Conservation (phyloP, 2,797 vertebrate species). For the Champsocephalus gunnari region DNA sequence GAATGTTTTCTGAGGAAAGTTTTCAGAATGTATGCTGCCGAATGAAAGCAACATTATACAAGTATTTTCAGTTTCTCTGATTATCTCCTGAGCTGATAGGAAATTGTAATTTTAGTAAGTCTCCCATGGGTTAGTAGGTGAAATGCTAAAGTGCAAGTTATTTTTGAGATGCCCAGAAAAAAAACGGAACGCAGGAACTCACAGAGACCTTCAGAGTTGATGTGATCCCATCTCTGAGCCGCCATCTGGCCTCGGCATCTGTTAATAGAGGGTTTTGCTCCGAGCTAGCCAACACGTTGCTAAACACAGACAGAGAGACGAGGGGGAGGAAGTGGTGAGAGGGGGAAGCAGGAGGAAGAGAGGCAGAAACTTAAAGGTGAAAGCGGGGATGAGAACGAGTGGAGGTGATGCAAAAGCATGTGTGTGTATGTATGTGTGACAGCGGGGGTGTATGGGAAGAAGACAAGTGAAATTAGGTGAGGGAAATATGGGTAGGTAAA, state of each 20-base stretch:
- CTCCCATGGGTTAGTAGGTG: slow-evolving; percentile 46
- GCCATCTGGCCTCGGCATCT: slow-evolving; percentile 74
- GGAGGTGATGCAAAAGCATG: slow-evolving; percentile 7
- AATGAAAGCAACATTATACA: slow-evolving; percentile 1
- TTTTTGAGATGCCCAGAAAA: slow-evolving; percentile 40
- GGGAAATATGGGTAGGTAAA: slow-evolving; percentile 35
- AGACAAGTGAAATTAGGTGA: slow-evolving; percentile 51
- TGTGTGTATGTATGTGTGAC: not conserved
- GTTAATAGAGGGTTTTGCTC: slow-evolving; percentile 67
- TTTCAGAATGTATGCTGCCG: not conserved
- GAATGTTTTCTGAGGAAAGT: slow-evolving; percentile 24
- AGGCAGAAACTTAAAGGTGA: slow-evolving; percentile 44
- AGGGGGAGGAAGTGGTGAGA: slow-evolving; percentile 1
- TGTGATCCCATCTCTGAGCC: slow-evolving; percentile 70
- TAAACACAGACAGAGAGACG: slow-evolving; percentile 27
- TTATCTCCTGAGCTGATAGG: not conserved
- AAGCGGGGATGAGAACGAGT: slow-evolving; percentile 18
- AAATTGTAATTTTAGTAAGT: slow-evolving; percentile 35
- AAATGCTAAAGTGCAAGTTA: slow-evolving; percentile 55
- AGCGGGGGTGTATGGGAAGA: slow-evolving; percentile 12
- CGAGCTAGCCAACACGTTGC: slow-evolving; percentile 58
- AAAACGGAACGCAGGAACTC: slow-evolving; percentile 37
- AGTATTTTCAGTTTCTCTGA: slow-evolving; percentile 12
- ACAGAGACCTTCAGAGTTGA: slow-evolving; percentile 63
- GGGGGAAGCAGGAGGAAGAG: slow-evolving; percentile 18